Percentiles rank a stretch among this genome's conserved stretches.
phyloP scores from a whole-genome alignment of 1,140 invertebrate genomes.

The Aphaenogaster rudis region DNA sequence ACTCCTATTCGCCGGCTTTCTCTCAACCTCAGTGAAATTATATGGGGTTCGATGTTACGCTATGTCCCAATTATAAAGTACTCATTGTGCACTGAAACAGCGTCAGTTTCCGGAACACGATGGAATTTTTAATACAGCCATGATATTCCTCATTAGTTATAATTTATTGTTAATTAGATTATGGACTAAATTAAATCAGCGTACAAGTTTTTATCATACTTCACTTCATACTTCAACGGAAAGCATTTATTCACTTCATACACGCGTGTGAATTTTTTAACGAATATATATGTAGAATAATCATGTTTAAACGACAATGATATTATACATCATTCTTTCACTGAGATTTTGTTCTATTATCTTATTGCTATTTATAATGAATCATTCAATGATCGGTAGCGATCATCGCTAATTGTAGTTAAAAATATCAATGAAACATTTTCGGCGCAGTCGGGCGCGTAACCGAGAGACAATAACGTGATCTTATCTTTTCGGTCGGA shows the following conservation, averaged over 20 bases:
- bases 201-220: slow-evolving; percentile 35
- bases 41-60: slow-evolving; percentile 51
- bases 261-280: background rate
- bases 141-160: slow-evolving; percentile 57
- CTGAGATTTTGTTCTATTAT: background rate
- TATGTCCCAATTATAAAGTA: slow-evolving; percentile 65
- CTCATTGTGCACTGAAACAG: slow-evolving; percentile 53
- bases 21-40: slow-evolving; percentile 36
- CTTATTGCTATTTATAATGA: background rate
- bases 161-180: slow-evolving; percentile 53
- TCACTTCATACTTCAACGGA: background rate
- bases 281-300: background rate
- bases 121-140: slow-evolving; percentile 59
- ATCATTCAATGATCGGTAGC: background rate
- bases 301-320: background rate
- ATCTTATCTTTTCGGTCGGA: background rate
- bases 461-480: background rate
- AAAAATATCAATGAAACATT: background rate
- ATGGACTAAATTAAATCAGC: slow-evolving; percentile 41
- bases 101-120: slow-evolving; percentile 38
- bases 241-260: background rate
- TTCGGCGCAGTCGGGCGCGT: background rate
- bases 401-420: background rate
- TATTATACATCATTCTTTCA: background rate
- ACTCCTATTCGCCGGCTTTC: slow-evolving; percentile 43